Evolutionary conservation across 1,140 invertebrate genomes (phyloP), one percentile per base, ranked within the genome.

Genomic region (Drosophila rufa): DNA sequence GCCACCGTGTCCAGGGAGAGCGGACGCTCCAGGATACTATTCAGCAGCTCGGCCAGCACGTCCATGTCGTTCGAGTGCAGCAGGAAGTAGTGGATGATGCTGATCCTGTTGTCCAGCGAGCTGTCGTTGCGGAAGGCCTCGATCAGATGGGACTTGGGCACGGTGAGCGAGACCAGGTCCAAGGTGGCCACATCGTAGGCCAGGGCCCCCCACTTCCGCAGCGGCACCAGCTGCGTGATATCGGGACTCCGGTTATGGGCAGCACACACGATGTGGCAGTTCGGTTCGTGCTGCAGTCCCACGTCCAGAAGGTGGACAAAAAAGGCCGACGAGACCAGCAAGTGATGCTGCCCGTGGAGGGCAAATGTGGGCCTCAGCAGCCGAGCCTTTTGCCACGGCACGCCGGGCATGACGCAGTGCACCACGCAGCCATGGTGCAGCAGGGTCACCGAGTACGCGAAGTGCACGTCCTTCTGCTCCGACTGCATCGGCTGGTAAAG

Each of bases 241-340:
- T 86, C 67, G 46, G 94, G 93, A 15, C 95, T 92, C 11, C 94
- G 94, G 22, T 93, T 93, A 22, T 78, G 82, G 0, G 95, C 93
- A 19, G 95, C 93, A 61, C 95, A 94, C 1, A 96, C 94, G 66
- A 97, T 95, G 75, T 97, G 97, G 81, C 96, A 97, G 67, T 95
- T 95, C 0, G 97, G 97, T 91, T 97, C 96, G 83, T 98, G 97
- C 58, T 95, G 94, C 5, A 96, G 92, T 17, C 96, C 96, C 66
- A 97, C 95, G 92, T 98, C 97, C 45, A 97, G 92, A 14, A 97
- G 91, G 89, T 97, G 97, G 0, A 96, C 95, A 92, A 97, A 97
- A 5, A 96, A 93, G 79, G 95, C 96, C 46, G 96, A 96, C 15
- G 96, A 95, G 1, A 97, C 96, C 11, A 97, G 92, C 91, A 98